Conservation (phyloP, 1,140 invertebrate species). For the Chionoecetes opilio region DNA sequence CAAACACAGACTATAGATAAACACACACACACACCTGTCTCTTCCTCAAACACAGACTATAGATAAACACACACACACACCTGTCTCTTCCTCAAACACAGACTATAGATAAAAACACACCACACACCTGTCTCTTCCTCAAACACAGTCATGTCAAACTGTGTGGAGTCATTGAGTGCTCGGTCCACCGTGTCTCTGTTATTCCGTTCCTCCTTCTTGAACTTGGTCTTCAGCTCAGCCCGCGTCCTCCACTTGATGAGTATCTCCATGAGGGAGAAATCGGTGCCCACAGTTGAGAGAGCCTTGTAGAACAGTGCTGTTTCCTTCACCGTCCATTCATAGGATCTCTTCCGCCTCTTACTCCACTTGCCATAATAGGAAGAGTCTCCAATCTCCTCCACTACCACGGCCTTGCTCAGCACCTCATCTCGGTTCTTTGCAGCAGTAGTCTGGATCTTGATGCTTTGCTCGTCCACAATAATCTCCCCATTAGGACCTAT, state of each 20-base stretch:
- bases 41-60: too few species aligned
- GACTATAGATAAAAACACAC: slow-evolving; percentile 75
- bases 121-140: slow-evolving; percentile 83
- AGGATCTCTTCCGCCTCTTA: slow-evolving; percentile 76
- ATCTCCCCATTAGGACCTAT: slow-evolving; percentile 94
- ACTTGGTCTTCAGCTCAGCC: slow-evolving; percentile 92
- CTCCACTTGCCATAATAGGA: slow-evolving; percentile 77
- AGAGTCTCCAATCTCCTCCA: slow-evolving; percentile 75
- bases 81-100: slow-evolving; percentile 84
- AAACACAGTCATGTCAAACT: slow-evolving; percentile 85
- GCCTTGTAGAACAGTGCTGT: slow-evolving; percentile 90
- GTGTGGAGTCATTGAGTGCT: slow-evolving; percentile 85
- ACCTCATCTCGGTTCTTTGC: slow-evolving; percentile 78
- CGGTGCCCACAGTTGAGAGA: slow-evolving; percentile 93
- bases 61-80: too few species aligned
- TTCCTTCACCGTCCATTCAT: slow-evolving; percentile 78
- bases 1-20: too few species aligned
- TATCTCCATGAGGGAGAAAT: slow-evolving; percentile 93
- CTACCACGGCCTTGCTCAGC: slow-evolving; percentile 78
- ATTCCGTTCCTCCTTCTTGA: slow-evolving; percentile 87
- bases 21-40: too few species aligned
- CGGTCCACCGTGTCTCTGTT: slow-evolving; percentile 86
- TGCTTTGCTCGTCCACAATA: slow-evolving; percentile 93
- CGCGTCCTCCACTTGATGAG: slow-evolving; percentile 92
- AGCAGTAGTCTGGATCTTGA: slow-evolving; percentile 84